Evolutionary conservation across 2,797 vertebrate genomes (phyloP).

Genomic region (Mormyrops boulengeri): DNA sequence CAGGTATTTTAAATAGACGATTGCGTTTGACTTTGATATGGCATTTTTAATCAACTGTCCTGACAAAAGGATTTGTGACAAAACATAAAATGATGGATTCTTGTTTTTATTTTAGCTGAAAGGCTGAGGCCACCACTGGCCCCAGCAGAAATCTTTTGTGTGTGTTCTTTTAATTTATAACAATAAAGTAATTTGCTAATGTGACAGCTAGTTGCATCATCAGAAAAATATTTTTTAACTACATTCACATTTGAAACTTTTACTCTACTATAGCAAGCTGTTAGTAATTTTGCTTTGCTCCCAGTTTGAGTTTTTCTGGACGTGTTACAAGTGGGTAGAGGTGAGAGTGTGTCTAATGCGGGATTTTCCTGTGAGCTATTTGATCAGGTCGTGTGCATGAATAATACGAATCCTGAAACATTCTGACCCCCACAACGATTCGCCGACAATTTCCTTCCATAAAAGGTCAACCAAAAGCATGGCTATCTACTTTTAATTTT

Average conservation of each 20-base stretch:
- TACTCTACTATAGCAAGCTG: neutral
- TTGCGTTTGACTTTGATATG: neutral
- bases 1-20: neutral
- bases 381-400: neutral
- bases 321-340: neutral
- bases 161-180: neutral
- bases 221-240: neutral
- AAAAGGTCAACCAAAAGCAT: neutral
- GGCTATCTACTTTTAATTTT: neutral
- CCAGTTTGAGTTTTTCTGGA: neutral
- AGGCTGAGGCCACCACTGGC: constrained; percentile 13
- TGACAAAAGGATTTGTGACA: constrained; percentile 35
- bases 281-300: neutral
- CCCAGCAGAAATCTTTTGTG: constrained; percentile 32
- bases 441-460: neutral
- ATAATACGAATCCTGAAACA: neutral
- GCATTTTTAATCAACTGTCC: constrained; percentile 21
- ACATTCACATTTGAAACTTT: neutral
- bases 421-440: neutral
- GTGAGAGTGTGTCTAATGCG: constrained; percentile 4
- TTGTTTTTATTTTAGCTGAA: constrained; percentile 46
- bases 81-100: constrained; percentile 33
- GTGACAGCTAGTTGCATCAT: neutral
- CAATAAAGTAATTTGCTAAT: neutral
- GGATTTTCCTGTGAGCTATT: neutral